Conservation (phyloP, 2,113 vertebrate species). For the Turdus rufiventris region DNA sequence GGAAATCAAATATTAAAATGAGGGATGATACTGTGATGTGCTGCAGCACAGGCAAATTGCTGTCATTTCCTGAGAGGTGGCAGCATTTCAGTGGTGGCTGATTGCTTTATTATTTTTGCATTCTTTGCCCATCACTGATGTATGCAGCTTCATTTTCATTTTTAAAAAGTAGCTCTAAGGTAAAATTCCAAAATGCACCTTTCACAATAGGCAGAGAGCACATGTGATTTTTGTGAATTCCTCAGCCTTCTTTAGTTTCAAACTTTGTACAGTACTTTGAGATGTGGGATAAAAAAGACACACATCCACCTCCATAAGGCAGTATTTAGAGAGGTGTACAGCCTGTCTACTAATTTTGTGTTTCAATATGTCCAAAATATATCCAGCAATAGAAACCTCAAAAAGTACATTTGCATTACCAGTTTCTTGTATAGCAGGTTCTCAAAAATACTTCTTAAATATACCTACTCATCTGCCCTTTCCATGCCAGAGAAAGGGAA, state of each 20-base stretch:
- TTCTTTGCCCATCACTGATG: conserved; percentile 11
- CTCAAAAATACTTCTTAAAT: neutral
- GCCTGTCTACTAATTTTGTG: neutral
- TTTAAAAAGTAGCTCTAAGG: conserved; percentile 1
- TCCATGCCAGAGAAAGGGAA: neutral
- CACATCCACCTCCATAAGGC: neutral
- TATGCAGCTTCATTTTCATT: neutral
- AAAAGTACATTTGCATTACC: neutral
- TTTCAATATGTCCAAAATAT: neutral
- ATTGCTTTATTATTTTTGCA: conserved; percentile 58
- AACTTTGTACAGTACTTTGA: neutral
- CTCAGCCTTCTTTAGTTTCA: neutral
- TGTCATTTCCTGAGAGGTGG: conserved; percentile 16
- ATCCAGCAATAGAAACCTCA: neutral
- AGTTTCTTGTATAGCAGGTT: neutral
- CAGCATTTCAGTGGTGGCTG: conserved; percentile 14
- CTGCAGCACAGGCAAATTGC: neutral
- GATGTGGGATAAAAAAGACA: neutral
- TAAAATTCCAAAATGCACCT: neutral
- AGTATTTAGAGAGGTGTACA: neutral
- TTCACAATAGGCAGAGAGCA: neutral
- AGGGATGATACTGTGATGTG: neutral
- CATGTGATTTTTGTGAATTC: neutral
- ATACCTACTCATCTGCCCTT: neutral
- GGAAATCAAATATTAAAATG: conserved; percentile 58